phyloP scores from a whole-genome alignment of 1,140 invertebrate genomes.

The Cardiocondyla obscurior region DNA sequence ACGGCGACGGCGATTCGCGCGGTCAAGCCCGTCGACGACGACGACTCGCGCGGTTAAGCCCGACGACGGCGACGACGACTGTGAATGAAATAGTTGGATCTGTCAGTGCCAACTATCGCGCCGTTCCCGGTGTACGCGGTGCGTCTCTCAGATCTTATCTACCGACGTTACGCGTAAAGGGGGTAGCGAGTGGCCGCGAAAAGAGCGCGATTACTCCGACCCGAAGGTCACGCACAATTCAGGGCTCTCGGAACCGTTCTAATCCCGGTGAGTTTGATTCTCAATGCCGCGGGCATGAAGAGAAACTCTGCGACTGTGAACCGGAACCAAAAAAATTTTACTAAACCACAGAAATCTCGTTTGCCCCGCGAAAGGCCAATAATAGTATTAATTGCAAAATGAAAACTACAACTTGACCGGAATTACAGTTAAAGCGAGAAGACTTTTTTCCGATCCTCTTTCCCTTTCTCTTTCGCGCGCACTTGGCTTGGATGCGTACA shows the following conservation, averaged over 20 bases:
- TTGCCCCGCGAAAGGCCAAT: not conserved
- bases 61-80: slow-evolving; percentile 62
- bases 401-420: not conserved
- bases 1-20: slow-evolving; percentile 48
- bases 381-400: not conserved
- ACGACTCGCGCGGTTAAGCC: slow-evolving; percentile 57
- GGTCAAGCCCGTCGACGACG: slow-evolving; percentile 50
- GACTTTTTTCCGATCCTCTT: not conserved
- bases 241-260: not conserved
- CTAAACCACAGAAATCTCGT: not conserved
- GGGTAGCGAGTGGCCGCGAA: slow-evolving; percentile 41
- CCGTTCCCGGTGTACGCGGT: slow-evolving; percentile 68
- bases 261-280: slow-evolving; percentile 17
- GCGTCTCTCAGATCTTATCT: slow-evolving; percentile 67
- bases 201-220: slow-evolving; percentile 33
- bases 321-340: not conserved
- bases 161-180: slow-evolving; percentile 38
- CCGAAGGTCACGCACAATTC: slow-evolving; percentile 26
- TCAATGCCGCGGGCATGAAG: not conserved
- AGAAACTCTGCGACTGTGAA: not conserved
- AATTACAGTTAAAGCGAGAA: not conserved
- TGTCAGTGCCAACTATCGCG: slow-evolving; percentile 81
- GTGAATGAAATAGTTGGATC: slow-evolving; percentile 81
- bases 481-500: not conserved
- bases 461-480: not conserved